Conservation (phyloP, 2,113 vertebrate species). For the Rostratula benghalensis region DNA sequence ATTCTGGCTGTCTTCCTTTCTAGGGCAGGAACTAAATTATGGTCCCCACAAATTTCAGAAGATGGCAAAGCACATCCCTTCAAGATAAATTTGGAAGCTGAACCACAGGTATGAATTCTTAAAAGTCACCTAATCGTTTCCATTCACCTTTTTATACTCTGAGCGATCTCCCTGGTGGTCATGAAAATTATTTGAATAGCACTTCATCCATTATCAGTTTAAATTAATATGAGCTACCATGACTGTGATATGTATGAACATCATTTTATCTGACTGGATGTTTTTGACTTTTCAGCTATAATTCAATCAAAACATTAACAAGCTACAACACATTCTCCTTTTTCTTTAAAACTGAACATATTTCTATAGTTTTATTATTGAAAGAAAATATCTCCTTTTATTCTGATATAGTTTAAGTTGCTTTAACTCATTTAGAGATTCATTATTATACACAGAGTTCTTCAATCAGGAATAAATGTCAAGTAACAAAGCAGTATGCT, state of each 20-base stretch:
- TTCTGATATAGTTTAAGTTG: background rate
- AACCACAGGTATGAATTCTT: constrained; percentile 85
- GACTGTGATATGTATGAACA: background rate
- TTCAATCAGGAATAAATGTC: background rate
- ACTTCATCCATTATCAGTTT: background rate
- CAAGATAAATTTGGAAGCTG: constrained; percentile 91
- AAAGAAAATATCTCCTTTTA: background rate
- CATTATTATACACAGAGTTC: background rate
- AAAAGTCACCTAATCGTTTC: background rate
- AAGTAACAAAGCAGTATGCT: background rate
- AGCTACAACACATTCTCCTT: background rate
- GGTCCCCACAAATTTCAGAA: constrained; percentile 88
- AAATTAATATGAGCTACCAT: background rate
- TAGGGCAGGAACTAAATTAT: constrained; percentile 87
- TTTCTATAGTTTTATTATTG: background rate
- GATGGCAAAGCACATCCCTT: constrained; percentile 85
- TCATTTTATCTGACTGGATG: background rate
- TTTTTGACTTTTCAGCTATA: background rate
- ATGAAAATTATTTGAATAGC: background rate
- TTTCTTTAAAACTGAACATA: background rate
- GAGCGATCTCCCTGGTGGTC: background rate
- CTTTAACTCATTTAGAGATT: background rate
- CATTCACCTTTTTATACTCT: background rate
- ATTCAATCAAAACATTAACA: background rate
- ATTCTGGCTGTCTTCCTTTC: background rate